A percentile compares a stretch with the other conserved stretches of the same genome.
These are phyloP conservation scores for Hemitrygon akajei DNA, from an alignment of 2,797 vertebrate genomes.

Conservation along the genomic window DNA sequence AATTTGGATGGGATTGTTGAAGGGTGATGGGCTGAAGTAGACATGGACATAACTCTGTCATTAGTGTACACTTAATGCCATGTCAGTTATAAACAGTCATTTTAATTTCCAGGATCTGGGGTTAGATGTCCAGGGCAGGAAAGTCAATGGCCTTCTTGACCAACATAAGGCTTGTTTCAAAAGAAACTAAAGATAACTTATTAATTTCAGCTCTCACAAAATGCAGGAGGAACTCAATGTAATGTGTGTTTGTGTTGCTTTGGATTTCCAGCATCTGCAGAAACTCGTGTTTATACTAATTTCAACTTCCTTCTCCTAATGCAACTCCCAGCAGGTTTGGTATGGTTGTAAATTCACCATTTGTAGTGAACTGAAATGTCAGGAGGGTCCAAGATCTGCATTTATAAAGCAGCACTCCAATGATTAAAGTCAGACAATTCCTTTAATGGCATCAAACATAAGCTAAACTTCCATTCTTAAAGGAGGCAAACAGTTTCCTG, in stretches of 20 bases:
- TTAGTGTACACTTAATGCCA: background rate
- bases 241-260: no score
- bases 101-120: no score
- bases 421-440: background rate
- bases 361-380: background rate
- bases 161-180: background rate
- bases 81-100: no score
- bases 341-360: background rate
- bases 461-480: background rate
- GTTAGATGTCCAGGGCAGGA: background rate
- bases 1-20: background rate
- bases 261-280: no score
- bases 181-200: background rate
- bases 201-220: no score
- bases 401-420: background rate
- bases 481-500: background rate
- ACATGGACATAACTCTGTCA: background rate
- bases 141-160: background rate
- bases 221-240: no score
- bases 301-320: background rate
- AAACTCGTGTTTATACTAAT: no score
- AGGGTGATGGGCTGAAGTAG: background rate
- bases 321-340: background rate
- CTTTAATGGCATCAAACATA: background rate
- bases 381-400: background rate